phyloP scores from a whole-genome alignment of 2,888 invertebrate genomes.

The Synanthedon vespiformis region DNA sequence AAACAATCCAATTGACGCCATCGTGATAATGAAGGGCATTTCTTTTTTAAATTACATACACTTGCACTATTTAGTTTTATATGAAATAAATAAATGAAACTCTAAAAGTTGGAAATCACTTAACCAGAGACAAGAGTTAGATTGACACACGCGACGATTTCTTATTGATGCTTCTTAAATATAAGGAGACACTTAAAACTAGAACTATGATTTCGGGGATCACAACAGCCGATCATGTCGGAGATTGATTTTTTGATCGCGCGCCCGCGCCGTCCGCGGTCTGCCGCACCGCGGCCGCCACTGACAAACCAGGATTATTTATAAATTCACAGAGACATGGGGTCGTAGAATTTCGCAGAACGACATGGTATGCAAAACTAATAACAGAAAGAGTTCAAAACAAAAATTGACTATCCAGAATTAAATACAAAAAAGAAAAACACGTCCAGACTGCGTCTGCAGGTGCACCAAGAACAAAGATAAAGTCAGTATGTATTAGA shows the following conservation, averaged over 20 bases:
- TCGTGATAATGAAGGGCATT: not conserved
- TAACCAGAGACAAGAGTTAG: constrained; percentile 14
- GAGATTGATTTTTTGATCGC: constrained; percentile 41
- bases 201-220: constrained; percentile 13
- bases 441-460: too few species aligned
- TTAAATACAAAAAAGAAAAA: too few species aligned
- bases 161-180: not conserved
- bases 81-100: not conserved
- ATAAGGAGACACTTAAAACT: not conserved
- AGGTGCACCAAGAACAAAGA: too few species aligned
- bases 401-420: too few species aligned
- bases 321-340: constrained; percentile 67
- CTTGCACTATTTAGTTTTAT: not conserved
- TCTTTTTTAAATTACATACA: not conserved
- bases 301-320: constrained; percentile 66
- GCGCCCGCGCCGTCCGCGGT: constrained; percentile 72
- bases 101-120: constrained; percentile 1
- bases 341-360: constrained; percentile 67
- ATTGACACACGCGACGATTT: constrained; percentile 20
- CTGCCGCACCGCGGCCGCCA: constrained; percentile 65
- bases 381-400: not conserved
- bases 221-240: constrained; percentile 51
- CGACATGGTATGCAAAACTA: constrained; percentile 44
- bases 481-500: too few species aligned
- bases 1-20: not conserved